Conservation (phyloP, 2,888 invertebrate genomes). For the Melinaea menophilus region DNA sequence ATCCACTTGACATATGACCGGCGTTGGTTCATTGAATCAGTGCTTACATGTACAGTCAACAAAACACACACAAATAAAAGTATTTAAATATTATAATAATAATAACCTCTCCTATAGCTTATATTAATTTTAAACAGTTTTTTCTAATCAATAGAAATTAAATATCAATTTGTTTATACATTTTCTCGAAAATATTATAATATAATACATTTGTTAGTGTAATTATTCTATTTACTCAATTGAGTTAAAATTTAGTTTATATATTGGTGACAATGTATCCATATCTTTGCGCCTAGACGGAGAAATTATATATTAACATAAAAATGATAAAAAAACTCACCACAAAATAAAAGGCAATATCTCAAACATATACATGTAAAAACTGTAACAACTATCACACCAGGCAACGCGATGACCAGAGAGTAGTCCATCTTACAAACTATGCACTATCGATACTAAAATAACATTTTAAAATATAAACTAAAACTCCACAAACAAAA, state of each 20-base stretch:
- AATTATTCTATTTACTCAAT: too few species aligned
- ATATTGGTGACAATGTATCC: too few species aligned
- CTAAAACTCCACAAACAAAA: neutral
- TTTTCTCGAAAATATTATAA: too few species aligned
- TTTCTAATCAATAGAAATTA: too few species aligned
- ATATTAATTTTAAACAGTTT: too few species aligned
- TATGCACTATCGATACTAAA: neutral
- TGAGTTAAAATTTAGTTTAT: too few species aligned
- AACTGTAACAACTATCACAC: constrained; percentile 17
- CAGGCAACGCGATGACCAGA: constrained; percentile 14
- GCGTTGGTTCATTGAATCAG: constrained; percentile 26
- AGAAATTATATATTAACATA: too few species aligned
- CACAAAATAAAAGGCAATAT: constrained; percentile 19
- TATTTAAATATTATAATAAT: neutral
- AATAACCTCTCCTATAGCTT: too few species aligned
- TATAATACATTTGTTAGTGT: too few species aligned
- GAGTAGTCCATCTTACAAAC: constrained; percentile 10
- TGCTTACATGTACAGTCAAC: constrained; percentile 8
- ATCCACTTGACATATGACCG: constrained; percentile 39
- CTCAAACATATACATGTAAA: constrained; percentile 18
- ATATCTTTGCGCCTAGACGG: too few species aligned
- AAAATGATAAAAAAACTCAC: constrained; percentile 16
- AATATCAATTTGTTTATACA: too few species aligned
- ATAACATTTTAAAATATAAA: neutral
- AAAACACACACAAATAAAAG: neutral